A percentile compares a stretch with the other conserved stretches of the same genome.
Conservation (phyloP, 2,113 vertebrate genomes). For the human (Homo sapiens) region DNA sequence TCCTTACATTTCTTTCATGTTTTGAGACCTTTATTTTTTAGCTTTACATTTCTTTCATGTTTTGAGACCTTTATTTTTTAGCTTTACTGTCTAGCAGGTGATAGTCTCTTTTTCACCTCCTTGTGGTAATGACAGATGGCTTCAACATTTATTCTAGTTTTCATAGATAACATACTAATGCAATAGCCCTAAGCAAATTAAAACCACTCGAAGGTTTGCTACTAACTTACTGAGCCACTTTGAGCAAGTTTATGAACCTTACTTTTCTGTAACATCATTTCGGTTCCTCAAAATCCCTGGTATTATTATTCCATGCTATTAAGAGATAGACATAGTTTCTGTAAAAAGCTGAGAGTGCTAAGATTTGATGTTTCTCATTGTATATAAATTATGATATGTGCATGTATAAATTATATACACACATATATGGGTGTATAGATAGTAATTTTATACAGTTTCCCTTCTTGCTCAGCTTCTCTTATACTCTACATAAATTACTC, state of each 20-base stretch:
- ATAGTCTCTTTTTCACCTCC: constrained; percentile 59
- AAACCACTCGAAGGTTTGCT: constrained; percentile 53
- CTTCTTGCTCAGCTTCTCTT: constrained; percentile 27
- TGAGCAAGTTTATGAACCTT: constrained; percentile 57
- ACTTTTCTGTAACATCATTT: constrained; percentile 42
- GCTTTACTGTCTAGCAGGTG: constrained; percentile 52
- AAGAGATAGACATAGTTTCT: not conserved
- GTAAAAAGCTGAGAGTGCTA: not conserved
- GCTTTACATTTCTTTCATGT: constrained; percentile 57
- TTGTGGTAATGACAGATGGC: constrained; percentile 64
- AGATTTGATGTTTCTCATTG: constrained; percentile 22
- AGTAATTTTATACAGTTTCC: constrained; percentile 6
- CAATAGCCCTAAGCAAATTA: constrained; percentile 66
- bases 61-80: constrained; percentile 34
- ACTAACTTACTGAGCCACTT: constrained; percentile 52
- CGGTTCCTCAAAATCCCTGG: not conserved
- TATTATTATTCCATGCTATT: constrained; percentile 16
- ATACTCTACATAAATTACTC: not conserved
- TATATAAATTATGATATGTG: not conserved
- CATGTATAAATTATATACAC: not conserved
- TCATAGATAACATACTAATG: constrained; percentile 63
- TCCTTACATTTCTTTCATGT: constrained; percentile 69
- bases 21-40: not conserved
- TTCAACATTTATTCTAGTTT: constrained; percentile 67
- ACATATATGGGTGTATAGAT: not conserved